Evolutionary conservation across 92 coral and sea anemone species (phyloP).

Genomic region (Umimayanthus chanpuru): DNA sequence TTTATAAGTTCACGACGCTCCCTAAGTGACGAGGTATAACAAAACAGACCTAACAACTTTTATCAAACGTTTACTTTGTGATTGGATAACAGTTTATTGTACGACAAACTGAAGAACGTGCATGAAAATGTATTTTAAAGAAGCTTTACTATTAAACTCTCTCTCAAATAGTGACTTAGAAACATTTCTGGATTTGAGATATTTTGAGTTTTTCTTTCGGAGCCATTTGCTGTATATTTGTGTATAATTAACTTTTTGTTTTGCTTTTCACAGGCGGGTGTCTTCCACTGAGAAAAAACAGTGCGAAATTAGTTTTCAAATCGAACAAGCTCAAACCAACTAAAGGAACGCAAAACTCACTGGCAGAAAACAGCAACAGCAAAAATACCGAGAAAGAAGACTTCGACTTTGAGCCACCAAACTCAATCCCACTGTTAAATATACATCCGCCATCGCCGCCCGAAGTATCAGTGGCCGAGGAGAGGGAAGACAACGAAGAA

Average conservation of each 20-base stretch:
- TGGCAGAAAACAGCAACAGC: conserved; percentile 22
- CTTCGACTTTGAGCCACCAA: conserved; percentile 51
- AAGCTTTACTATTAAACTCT: not conserved
- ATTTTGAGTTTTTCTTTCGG: not conserved
- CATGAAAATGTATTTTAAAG: not conserved
- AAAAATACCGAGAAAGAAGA: not conserved
- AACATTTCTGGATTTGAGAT: not conserved
- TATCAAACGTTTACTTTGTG: not conserved
- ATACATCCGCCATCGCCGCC: conserved; percentile 82
- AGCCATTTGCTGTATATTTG: not conserved
- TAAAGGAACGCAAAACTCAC: not conserved
- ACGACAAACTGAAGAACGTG: not conserved
- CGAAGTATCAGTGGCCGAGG: conserved; percentile 50
- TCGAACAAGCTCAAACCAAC: conserved; percentile 39
- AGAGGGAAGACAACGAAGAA: conserved; percentile 37
- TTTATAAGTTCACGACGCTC: not conserved
- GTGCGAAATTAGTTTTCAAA: conserved; percentile 30
- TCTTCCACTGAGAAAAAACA: conserved; percentile 24
- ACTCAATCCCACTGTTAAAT: conserved; percentile 71
- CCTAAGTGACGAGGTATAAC: not conserved
- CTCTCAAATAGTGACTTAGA: not conserved
- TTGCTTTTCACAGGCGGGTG: conserved; percentile 21
- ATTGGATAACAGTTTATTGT: not conserved
- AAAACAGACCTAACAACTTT: too few species aligned
- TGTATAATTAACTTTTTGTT: not conserved